Conservation (phyloP, 2,888 invertebrate species). For the Augiades crinisus region DNA sequence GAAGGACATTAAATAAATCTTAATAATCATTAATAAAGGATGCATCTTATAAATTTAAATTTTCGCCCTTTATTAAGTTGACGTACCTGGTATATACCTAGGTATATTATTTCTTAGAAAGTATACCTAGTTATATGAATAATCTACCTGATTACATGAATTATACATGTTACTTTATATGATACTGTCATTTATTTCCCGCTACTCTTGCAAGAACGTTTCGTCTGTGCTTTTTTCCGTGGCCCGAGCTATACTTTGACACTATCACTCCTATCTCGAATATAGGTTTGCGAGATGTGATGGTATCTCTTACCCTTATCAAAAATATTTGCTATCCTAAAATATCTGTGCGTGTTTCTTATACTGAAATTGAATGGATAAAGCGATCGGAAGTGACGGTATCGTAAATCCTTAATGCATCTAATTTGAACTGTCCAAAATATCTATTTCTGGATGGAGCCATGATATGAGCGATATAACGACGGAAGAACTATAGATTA, state of each 20-base stretch:
- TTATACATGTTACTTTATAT: too few species aligned
- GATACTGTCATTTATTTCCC: too few species aligned
- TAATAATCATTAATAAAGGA: too few species aligned
- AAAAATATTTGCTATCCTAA: slow-evolving; percentile 58
- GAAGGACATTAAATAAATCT: too few species aligned
- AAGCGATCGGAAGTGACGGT: slow-evolving; percentile 23
- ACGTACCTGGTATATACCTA: too few species aligned
- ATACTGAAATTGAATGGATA: slow-evolving; percentile 26
- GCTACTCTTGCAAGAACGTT: too few species aligned
- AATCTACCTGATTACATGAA: too few species aligned
- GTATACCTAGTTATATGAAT: too few species aligned
- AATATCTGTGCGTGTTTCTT: slow-evolving; percentile 67
- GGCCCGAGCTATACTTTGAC: slow-evolving; percentile 22
- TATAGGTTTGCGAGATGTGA: slow-evolving; percentile 17
- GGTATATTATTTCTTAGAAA: too few species aligned
- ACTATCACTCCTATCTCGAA: slow-evolving; percentile 17
- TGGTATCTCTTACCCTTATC: slow-evolving; percentile 42
- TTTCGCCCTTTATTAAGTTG: too few species aligned
- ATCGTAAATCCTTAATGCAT: slow-evolving; percentile 20
- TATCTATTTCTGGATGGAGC: slow-evolving; percentile 60
- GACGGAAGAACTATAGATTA: slow-evolving; percentile 34
- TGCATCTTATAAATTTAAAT: too few species aligned
- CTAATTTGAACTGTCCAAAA: slow-evolving; percentile 33
- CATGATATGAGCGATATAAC: slow-evolving; percentile 57
- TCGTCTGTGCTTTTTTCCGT: too few species aligned